Conservation (phyloP, 2,888 invertebrate species). For the Synanthedon myopaeformis region DNA sequence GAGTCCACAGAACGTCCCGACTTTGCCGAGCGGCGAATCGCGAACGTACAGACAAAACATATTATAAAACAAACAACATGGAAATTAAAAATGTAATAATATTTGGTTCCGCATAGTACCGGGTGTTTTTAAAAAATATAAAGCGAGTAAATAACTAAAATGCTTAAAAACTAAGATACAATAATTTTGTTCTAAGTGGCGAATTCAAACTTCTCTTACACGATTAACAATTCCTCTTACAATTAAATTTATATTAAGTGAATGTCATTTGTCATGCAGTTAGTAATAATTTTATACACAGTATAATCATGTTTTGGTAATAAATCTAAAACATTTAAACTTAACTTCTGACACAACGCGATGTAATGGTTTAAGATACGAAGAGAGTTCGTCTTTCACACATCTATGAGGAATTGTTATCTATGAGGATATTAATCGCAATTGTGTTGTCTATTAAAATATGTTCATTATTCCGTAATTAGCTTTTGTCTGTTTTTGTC, state of each 20-base stretch:
- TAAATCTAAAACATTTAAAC: constrained; percentile 30
- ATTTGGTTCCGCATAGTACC: constrained; percentile 12
- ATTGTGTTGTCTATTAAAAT: too few relatives aligned
- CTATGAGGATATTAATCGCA: too few relatives aligned
- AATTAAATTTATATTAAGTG: constrained; percentile 26
- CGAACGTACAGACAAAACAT: constrained; percentile 12
- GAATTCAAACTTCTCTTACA: constrained; percentile 17
- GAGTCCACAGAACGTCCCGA: constrained; percentile 36
- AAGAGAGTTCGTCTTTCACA: too few relatives aligned
- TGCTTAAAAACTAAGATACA: constrained; percentile 28
- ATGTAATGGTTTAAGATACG: not conserved
- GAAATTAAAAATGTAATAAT: not conserved
- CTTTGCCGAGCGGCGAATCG: constrained; percentile 31
- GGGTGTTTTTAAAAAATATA: constrained; percentile 10
- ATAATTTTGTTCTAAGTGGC: constrained; percentile 44
- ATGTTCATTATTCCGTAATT: too few relatives aligned
- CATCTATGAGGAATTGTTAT: too few relatives aligned
- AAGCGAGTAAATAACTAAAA: constrained; percentile 22
- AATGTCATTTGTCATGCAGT: constrained; percentile 56
- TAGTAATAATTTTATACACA: constrained; percentile 29
- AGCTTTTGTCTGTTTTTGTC: too few relatives aligned
- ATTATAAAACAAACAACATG: not conserved
- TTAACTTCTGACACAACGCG: constrained; percentile 22
- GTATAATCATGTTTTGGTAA: constrained; percentile 30
- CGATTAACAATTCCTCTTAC: constrained; percentile 36